These are phyloP conservation scores for Hypotaenidia okinawae DNA, from an alignment of 2,797 vertebrate species.

Conservation along the genomic window DNA sequence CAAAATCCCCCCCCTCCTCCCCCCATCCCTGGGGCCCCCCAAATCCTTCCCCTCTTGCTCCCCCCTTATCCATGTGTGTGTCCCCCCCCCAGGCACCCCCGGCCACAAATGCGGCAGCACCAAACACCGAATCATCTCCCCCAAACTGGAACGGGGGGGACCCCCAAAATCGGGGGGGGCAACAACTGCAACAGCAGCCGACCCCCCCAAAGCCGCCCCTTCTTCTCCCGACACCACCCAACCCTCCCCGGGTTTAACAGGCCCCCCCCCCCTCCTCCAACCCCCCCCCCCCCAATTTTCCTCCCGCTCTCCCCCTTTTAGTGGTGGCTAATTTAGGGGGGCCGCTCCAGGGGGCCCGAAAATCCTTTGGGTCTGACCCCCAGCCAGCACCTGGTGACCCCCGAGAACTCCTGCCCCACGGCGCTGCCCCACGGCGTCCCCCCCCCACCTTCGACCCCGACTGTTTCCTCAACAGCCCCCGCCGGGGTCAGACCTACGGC, in stretches of 20 bases:
- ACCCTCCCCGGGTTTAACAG: background rate
- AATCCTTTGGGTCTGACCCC: background rate
- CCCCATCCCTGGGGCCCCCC: no score
- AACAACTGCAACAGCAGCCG: background rate
- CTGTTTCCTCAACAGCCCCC: background rate
- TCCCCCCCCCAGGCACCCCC: background rate
- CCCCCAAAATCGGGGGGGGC: background rate
- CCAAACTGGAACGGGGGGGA: background rate
- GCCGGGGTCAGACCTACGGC: background rate
- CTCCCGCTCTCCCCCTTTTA: background rate
- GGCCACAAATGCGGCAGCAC: background rate
- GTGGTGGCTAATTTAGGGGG: background rate
- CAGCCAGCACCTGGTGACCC: background rate
- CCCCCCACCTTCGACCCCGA: background rate
- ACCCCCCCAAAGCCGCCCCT: background rate
- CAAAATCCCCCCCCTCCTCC: no score
- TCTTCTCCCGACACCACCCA: background rate
- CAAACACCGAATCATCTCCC: slow-evolving; percentile 1
- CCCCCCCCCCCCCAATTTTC: no score
- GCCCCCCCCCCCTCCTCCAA: background rate
- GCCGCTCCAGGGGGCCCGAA: background rate
- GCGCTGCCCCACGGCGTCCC: background rate
- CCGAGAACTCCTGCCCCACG: background rate
- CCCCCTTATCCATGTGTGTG: no score
- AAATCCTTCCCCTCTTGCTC: no score